These are phyloP conservation scores for Diprion similis DNA, from an alignment of 1,140 invertebrate genomes.

Conservation along the genomic window DNA sequence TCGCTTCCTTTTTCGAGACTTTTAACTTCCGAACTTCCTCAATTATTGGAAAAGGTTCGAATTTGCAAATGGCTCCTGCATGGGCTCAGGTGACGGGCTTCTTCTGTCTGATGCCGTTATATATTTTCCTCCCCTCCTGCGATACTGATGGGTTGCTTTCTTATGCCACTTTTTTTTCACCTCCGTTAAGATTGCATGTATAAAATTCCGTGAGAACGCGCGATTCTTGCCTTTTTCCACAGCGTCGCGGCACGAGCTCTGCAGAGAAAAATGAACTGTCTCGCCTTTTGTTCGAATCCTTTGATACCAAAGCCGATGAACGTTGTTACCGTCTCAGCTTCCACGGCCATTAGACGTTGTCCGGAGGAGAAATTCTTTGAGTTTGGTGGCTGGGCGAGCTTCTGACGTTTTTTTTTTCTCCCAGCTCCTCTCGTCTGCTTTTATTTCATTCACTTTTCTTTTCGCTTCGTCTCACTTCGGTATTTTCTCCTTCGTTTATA, in stretches of 20 bases:
- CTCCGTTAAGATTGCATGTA: too few species aligned
- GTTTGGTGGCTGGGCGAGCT: not conserved
- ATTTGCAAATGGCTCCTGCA: not conserved
- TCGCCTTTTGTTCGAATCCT: slow-evolving; percentile 1
- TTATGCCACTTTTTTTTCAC: too few species aligned
- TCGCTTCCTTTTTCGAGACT: not conserved
- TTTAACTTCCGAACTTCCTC: not conserved
- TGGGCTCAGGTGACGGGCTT: not conserved
- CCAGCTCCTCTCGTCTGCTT: slow-evolving; percentile 21
- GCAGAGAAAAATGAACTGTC: not conserved
- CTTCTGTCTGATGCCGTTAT: too few species aligned
- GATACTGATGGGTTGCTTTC: too few species aligned
- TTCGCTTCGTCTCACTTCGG: not conserved
- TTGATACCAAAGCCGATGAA: slow-evolving; percentile 5
- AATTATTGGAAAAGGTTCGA: not conserved
- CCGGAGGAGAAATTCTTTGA: not conserved
- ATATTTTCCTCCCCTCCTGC: too few species aligned
- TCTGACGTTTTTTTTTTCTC: not conserved
- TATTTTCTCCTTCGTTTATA: slow-evolving; percentile 25
- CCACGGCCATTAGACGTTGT: not conserved
- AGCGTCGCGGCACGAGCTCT: not conserved
- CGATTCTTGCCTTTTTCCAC: not conserved
- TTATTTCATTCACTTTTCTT: slow-evolving; percentile 12
- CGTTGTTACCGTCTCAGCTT: slow-evolving; percentile 7
- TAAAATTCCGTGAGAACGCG: not conserved